A percentile compares a stretch with the other conserved stretches of the same genome.
Conservation (phyloP, 2,888 invertebrate genomes). For the Mimumesa dahlbomi region DNA sequence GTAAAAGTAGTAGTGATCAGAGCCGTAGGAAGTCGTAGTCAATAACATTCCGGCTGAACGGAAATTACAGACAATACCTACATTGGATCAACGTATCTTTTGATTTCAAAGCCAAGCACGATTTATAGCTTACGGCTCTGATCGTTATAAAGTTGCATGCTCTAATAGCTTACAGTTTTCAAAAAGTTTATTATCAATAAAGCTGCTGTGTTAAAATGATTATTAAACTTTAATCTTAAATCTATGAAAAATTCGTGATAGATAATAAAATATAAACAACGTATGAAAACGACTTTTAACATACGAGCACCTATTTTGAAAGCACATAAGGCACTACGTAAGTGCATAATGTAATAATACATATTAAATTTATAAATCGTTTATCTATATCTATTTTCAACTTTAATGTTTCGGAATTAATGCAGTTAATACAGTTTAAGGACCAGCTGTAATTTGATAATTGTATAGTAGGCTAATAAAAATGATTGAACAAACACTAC, state of each 20-base stretch:
- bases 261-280: conserved; percentile 26
- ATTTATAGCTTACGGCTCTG: conserved; percentile 16
- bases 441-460: conserved; percentile 40
- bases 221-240: conserved; percentile 14
- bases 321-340: conserved; percentile 51
- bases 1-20: conserved; percentile 17
- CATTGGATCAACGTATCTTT: conserved; percentile 19
- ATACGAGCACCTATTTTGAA: conserved; percentile 44
- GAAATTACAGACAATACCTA: conserved; percentile 2
- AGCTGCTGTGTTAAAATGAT: conserved; percentile 17
- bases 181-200: conserved; percentile 33
- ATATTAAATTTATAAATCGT: conserved; percentile 41
- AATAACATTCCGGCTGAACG: background rate
- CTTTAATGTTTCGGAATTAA: conserved; percentile 20
- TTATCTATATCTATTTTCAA: conserved; percentile 16
- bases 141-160: conserved; percentile 23
- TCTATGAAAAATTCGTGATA: conserved; percentile 29
- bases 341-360: conserved; percentile 49
- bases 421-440: conserved; percentile 24
- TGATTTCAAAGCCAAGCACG: background rate
- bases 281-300: conserved; percentile 17
- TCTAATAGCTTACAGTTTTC: conserved; percentile 18
- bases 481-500: conserved; percentile 29
- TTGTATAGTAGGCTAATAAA: conserved; percentile 51
- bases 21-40: conserved; percentile 22